Conservation (phyloP, 2,888 invertebrate genomes). For the Plagodis pulveraria region DNA sequence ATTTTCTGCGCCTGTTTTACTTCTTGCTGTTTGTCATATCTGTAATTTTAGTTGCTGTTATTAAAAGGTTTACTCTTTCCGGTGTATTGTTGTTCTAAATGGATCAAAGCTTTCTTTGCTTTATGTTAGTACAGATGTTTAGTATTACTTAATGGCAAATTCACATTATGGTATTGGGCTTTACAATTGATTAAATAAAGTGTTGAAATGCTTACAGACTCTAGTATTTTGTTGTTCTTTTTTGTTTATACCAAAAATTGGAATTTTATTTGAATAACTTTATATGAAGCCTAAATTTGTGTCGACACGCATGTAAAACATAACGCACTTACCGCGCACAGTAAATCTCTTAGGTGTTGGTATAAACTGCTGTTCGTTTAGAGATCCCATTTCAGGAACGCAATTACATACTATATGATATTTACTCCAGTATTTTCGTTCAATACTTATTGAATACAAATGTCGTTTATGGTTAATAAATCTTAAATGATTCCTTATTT, state of each 20-base stretch:
- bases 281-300: slow-evolving; percentile 4
- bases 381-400: slow-evolving; percentile 24
- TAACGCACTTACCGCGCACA: slow-evolving; percentile 37
- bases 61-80: slow-evolving; percentile 29
- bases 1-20: slow-evolving; percentile 56
- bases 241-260: neutral
- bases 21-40: slow-evolving; percentile 53
- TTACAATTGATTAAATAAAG: slow-evolving; percentile 1
- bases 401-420: no score
- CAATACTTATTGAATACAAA: no score
- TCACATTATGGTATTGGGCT: slow-evolving; percentile 15
- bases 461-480: no score
- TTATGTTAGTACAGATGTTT: slow-evolving; percentile 12
- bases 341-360: slow-evolving; percentile 42
- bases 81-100: slow-evolving; percentile 31
- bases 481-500: no score
- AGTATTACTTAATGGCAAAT: slow-evolving; percentile 2
- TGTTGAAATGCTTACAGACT: slow-evolving; percentile 7
- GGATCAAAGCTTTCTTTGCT: slow-evolving; percentile 30
- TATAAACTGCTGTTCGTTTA: slow-evolving; percentile 39
- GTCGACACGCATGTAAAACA: slow-evolving; percentile 39
- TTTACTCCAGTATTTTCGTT: no score
- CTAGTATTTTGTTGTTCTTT: neutral
- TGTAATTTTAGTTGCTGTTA: slow-evolving; percentile 33
- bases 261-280: slow-evolving; percentile 7